Base-by-base conservation (phyloP, 2,888 invertebrate species). In the Abrostola triplasia region DNA sequence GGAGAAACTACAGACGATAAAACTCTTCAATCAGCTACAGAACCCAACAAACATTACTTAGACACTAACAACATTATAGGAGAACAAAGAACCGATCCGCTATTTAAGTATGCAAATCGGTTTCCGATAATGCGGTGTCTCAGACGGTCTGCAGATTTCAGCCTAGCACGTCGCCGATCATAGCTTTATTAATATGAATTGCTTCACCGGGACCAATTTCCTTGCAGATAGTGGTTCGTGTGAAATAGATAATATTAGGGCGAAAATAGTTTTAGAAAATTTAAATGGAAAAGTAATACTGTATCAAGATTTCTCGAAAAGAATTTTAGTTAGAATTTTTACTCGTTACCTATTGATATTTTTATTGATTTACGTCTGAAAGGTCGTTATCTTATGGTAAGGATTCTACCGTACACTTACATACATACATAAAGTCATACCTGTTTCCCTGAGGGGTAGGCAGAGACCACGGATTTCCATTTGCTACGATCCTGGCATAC, bases 151-250 rank as follows among this genome's bases (percentile, higher is more conserved):
- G 56, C 66, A 70, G 74, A 69, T 71, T 75, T 68, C 50, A 62
- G 49, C 42, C 58, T 70, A 57, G 58, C 62, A 63, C 66, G 66
- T 71, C 67, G 70, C 64, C 73, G 71, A 80, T 81, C 79, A 82
- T 79, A 75, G 81, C 82, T 83, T 83, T 87, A 86, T 85, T 87
- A 81, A 83, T 85, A 84, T 84, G 84, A 82, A 88, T 86, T 75
- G 73, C 59, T 13, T 50, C 47, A 56, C 47, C 59, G 47, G 44
- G 62, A 64, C 70, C 75, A 79, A 78, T 80, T 80, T 77, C 68
- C 56, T 61, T 64, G 63, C 69, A 75, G 73, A 79, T 80, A 76
- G 69, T 63, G 66, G 58, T 58, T 58, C 37, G 38, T 52, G 49
- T 64, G 67, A 67, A 65, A 70, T 71, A 47, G 65, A 59, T 35